Conservation (phyloP, 53 echinoderm and acorn worm species). For the Crossaster papposus region DNA sequence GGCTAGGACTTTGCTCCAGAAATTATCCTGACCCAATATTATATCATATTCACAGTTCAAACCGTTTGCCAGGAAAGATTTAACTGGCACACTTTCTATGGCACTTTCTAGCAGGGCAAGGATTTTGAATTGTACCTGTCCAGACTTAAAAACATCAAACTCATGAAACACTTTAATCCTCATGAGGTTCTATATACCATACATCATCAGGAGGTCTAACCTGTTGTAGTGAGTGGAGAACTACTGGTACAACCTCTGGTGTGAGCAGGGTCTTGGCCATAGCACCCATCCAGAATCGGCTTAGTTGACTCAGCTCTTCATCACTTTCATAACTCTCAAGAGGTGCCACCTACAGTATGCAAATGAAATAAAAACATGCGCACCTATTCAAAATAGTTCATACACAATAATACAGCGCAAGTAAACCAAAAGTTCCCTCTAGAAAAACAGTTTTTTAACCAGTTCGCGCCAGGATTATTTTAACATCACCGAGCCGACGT, state of each 20-base stretch:
- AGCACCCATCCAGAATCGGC: slow-evolving; percentile 72
- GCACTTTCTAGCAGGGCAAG: too few relatives aligned
- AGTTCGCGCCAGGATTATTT: too few relatives aligned
- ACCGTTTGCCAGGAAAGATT: too few relatives aligned
- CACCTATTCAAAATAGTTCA: background rate
- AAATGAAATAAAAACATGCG: background rate
- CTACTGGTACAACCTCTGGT: slow-evolving; percentile 68
- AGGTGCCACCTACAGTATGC: slow-evolving; percentile 75
- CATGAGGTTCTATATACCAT: background rate
- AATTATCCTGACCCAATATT: too few relatives aligned
- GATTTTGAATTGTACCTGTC: too few relatives aligned
- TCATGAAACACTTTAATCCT: background rate
- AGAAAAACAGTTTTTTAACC: too few relatives aligned
- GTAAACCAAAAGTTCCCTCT: background rate
- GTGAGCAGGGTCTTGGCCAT: slow-evolving; percentile 82
- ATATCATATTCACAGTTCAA: too few relatives aligned
- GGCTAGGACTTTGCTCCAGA: too few relatives aligned
- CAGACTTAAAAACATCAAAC: background rate
- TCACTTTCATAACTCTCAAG: slow-evolving; percentile 95
- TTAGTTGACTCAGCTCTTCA: slow-evolving; percentile 81
- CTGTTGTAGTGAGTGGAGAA: slow-evolving; percentile 73
- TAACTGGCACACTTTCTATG: too few relatives aligned
- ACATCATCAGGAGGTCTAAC: slow-evolving; percentile 45
- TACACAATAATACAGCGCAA: background rate
- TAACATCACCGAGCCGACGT: too few relatives aligned